Evolutionary conservation across 1,140 invertebrate genomes (phyloP).

Genomic region (Trichonephila clavata): DNA sequence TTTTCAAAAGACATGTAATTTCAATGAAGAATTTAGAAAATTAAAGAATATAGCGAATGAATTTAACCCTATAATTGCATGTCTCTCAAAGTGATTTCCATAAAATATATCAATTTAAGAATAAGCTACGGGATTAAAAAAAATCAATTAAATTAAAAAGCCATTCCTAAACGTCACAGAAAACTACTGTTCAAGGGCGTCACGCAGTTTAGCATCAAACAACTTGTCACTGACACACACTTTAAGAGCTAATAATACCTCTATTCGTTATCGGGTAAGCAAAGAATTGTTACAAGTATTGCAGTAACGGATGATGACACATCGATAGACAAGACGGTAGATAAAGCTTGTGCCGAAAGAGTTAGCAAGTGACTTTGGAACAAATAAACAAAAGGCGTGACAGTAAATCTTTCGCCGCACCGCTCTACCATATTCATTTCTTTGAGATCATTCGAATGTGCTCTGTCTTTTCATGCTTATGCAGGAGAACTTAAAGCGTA

Average conservation of each 20-base stretch:
- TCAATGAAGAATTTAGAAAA: no score
- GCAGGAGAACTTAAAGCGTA: background rate
- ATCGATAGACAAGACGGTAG: constrained; percentile 12
- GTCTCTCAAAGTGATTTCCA: no score
- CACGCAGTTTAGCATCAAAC: background rate
- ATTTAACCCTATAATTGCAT: no score
- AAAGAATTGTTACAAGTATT: background rate
- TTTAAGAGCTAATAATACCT: background rate
- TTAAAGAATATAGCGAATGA: no score
- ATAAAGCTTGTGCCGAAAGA: background rate
- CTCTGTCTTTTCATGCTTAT: background rate
- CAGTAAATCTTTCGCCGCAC: background rate
- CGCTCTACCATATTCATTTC: background rate
- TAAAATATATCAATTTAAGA: no score
- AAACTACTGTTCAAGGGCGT: background rate
- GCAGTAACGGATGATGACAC: background rate
- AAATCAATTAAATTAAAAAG: no score
- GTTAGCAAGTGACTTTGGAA: background rate
- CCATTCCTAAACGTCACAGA: no score
- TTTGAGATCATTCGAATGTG: background rate
- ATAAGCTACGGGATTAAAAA: no score
- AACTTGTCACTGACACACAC: background rate
- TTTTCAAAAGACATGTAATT: no score
- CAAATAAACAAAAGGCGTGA: background rate
- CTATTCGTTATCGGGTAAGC: background rate